Base-by-base conservation (phyloP, 2,797 vertebrate genomes). In the Numenius phaeopus region DNA sequence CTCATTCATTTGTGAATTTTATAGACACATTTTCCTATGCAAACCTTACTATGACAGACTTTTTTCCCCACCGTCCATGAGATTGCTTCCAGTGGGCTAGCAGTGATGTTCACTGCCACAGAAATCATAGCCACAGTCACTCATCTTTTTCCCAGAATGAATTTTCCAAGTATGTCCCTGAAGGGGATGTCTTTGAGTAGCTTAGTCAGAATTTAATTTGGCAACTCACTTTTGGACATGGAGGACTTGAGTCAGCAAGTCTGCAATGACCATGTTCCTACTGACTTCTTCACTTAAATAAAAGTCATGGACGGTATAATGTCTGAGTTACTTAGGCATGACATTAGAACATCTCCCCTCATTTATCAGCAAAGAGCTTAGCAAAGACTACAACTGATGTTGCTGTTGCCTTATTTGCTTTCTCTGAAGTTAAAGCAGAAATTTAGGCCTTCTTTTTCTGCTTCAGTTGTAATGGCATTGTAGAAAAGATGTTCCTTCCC, bases 321-420 rank as follows among this genome's bases (percentile, higher is more conserved):
- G 32, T 47, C 94, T 72, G 70, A 69, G 62, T 92, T 94, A 94
- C 55, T 85, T 89, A 94, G 93, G 83, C 26, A 61, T 34, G 81
- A 83, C 87, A 73, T 71, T 71, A 90, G 77, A 81, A 80, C 24
- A 83, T 67, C 76, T 93, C 59, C 62, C 19, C 29, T 97, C 83
- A 40, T 95, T 96, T 96, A 93, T 72, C 72, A 97, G 83, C 58
- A 81, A 95, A 87, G 13, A 83, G 61, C 70, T 94, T 94, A 87
- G 69, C 76, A 91, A 73, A 71, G 86, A 93, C 79, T 49, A 80
- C 20, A 81, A 54, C 82, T 82, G 40, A 86, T 62, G 34, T 26
- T 46, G 39, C 37, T 54, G 29, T 62, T 90, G 46, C 15, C 61
- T 80, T 71, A 61, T 39, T 64, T 50, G 15, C 20, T 89, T 87